Evolutionary conservation across 2,888 invertebrate species (phyloP).

Genomic region (Ethmia dodecea): DNA sequence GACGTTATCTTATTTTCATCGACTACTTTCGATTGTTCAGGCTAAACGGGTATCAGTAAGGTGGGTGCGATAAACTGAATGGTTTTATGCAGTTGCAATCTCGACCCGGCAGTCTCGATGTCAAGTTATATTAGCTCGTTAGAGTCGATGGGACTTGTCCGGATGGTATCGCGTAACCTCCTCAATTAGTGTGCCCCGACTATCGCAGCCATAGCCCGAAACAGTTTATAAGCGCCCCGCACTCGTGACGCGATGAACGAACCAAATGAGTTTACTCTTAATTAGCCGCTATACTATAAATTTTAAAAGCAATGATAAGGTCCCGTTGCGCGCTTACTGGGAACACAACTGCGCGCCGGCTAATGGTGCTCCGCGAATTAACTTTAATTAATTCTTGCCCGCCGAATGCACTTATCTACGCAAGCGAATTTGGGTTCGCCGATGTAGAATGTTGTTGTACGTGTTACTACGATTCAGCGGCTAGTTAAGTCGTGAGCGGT

Average conservation of each 20-base stretch:
- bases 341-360: slow-evolving; percentile 32
- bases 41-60: not conserved
- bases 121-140: slow-evolving; percentile 49
- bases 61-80: slow-evolving; percentile 6
- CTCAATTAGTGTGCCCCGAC: slow-evolving; percentile 56
- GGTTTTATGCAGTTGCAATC: slow-evolving; percentile 10
- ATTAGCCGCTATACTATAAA: slow-evolving; percentile 70
- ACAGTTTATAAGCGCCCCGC: slow-evolving; percentile 32
- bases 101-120: slow-evolving; percentile 26
- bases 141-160: slow-evolving; percentile 43
- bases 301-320: slow-evolving; percentile 67
- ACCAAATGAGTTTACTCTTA: slow-evolving; percentile 61
- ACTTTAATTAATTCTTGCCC: slow-evolving; percentile 60
- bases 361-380: slow-evolving; percentile 57
- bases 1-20: too few relatives aligned
- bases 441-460: not conserved
- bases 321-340: slow-evolving; percentile 50
- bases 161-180: slow-evolving; percentile 54
- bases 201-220: slow-evolving; percentile 52
- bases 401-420: slow-evolving; percentile 22
- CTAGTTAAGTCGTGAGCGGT: too few relatives aligned
- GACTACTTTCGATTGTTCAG: too few relatives aligned
- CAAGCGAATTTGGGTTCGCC: not conserved
- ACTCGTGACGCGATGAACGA: slow-evolving; percentile 58
- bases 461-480: too few relatives aligned